These are phyloP conservation scores for Gasterosteus nipponicus DNA, from an alignment of 2,113 vertebrate species.

Conservation along the genomic window DNA sequence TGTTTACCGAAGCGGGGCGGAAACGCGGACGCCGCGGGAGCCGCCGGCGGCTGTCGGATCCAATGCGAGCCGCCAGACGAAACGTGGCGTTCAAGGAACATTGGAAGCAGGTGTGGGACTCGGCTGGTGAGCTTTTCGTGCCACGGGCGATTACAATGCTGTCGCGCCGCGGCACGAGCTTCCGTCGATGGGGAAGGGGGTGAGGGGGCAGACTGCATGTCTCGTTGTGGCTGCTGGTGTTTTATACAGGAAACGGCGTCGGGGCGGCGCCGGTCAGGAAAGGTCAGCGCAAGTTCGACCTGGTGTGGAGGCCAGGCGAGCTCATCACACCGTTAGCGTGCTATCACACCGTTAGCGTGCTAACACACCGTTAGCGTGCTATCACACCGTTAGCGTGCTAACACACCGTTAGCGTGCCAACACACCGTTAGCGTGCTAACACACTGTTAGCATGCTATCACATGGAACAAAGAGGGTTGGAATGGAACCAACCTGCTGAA, in stretches of 20 bases:
- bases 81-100: slow-evolving; percentile 8
- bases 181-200: not conserved
- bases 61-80: not conserved
- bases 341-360: too few species aligned
- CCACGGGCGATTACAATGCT: slow-evolving; percentile 36
- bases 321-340: not conserved
- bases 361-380: too few species aligned
- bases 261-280: slow-evolving; percentile 6
- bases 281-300: slow-evolving; percentile 2
- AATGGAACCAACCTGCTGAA: too few species aligned
- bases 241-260: slow-evolving; percentile 34
- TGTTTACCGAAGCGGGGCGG: slow-evolving; percentile 5
- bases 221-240: not conserved
- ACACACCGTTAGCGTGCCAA: too few species aligned
- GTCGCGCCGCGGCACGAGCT: not conserved
- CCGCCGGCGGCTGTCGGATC: not conserved
- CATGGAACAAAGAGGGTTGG: too few species aligned
- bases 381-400: too few species aligned
- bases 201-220: too few species aligned
- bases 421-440: too few species aligned
- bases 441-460: too few species aligned
- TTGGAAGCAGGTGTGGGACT: slow-evolving; percentile 15
- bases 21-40: slow-evolving; percentile 21
- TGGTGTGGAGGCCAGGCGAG: slow-evolving; percentile 12
- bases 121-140: slow-evolving; percentile 24